These are phyloP conservation scores for Callithrix jacchus DNA, from an alignment of 2,113 vertebrate genomes.

Conservation along the genomic window DNA sequence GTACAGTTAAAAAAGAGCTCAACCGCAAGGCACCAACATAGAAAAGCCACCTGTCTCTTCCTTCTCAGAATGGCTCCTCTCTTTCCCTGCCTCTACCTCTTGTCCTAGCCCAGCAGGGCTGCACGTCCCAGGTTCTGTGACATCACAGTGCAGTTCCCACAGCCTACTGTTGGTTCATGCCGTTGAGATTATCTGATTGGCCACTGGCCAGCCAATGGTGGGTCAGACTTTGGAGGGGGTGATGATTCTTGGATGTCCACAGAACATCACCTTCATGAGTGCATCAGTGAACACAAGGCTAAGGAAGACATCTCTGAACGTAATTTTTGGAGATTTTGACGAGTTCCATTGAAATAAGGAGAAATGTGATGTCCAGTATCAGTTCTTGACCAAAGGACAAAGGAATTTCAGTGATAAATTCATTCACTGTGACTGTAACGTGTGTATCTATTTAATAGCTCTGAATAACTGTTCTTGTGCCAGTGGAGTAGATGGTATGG, in stretches of 20 bases:
- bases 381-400: neutral
- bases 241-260: neutral
- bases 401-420: neutral
- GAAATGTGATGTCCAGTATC: neutral
- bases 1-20: neutral
- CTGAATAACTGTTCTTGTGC: neutral
- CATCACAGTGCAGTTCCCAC: neutral
- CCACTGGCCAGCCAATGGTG: neutral
- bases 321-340: neutral
- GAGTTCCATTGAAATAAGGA: neutral
- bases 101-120: too few species aligned
- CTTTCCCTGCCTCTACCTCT: neutral
- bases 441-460: neutral
- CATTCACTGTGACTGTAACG: neutral
- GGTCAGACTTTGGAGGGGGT: neutral
- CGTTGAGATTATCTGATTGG: neutral
- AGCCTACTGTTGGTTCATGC: neutral
- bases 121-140: neutral
- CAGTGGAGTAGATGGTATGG: too few species aligned
- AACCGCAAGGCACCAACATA: neutral
- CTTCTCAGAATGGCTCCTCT: neutral
- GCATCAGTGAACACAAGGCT: slow-evolving; percentile 43
- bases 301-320: neutral
- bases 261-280: neutral
- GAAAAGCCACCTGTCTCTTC: neutral